A percentile compares a stretch with the other conserved stretches of the same genome.
These are phyloP conservation scores for Aricia agestis DNA, from an alignment of 1,140 invertebrate genomes.

Conservation along the genomic window DNA sequence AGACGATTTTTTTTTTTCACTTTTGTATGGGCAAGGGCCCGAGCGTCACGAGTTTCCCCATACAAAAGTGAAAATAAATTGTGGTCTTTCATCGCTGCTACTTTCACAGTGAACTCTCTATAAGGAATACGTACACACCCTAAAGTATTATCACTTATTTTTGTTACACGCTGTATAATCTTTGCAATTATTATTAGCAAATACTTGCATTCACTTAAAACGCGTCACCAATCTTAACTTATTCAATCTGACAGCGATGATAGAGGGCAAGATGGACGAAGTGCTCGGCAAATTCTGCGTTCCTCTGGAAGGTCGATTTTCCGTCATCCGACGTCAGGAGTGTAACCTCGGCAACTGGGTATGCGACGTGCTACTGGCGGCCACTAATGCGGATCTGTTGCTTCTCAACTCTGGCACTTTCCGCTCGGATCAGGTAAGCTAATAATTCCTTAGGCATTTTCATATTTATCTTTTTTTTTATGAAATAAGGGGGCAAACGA, in stretches of 20 bases:
- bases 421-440: conserved; percentile 80
- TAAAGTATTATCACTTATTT: too few relatives aligned
- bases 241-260: conserved; percentile 76
- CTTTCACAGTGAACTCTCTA: too few relatives aligned
- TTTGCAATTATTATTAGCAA: too few relatives aligned
- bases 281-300: conserved; percentile 88
- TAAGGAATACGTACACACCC: too few relatives aligned
- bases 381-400: conserved; percentile 89
- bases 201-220: neutral
- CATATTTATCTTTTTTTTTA: too few relatives aligned
- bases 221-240: neutral
- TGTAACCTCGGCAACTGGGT: conserved; percentile 95
- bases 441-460: neutral
- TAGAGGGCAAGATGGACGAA: conserved; percentile 89
- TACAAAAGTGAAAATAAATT: too few relatives aligned
- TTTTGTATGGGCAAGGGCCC: too few relatives aligned
- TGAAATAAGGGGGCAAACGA: too few relatives aligned
- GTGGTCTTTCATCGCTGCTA: too few relatives aligned
- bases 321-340: conserved; percentile 85
- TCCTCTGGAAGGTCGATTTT: conserved; percentile 90
- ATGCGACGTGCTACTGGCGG: conserved; percentile 89
- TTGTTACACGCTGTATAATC: too few relatives aligned
- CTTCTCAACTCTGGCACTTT: conserved; percentile 93
- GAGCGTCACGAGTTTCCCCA: too few relatives aligned
- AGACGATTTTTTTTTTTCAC: too few relatives aligned